Conservation (phyloP, 2,113 vertebrate genomes). For the Apodemus speciosus region DNA sequence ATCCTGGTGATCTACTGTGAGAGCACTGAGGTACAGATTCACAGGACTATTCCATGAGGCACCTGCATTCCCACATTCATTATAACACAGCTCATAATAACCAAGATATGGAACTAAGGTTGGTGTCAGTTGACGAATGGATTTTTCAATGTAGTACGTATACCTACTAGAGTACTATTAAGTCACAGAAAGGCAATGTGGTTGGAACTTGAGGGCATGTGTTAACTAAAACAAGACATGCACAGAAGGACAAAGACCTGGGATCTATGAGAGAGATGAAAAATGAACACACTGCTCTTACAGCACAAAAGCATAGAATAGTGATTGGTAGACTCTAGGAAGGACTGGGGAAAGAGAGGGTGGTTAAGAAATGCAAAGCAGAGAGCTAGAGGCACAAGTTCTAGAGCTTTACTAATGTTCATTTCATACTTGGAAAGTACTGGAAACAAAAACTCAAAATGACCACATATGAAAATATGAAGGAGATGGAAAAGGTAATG, state of each 20-base stretch:
- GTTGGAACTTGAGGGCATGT: neutral
- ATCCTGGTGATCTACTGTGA: accelerated
- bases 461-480: neutral
- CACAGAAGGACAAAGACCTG: neutral
- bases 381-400: neutral
- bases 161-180: neutral
- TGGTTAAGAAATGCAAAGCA: neutral
- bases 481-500: neutral
- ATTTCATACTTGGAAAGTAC: neutral
- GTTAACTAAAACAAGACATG: neutral
- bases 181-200: neutral
- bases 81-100: neutral
- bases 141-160: neutral
- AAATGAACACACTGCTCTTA: neutral
- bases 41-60: neutral
- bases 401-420: neutral
- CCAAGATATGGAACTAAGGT: neutral
- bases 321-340: neutral
- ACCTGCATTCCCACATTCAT: neutral
- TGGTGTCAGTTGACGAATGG: neutral
- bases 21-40: neutral
- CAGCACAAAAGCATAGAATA: neutral
- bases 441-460: neutral
- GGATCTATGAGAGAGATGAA: neutral
- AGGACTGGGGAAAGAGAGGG: too few relatives aligned